Evolutionary conservation across 2,797 vertebrate genomes (phyloP).

Genomic region (Myotis vivesi): DNA sequence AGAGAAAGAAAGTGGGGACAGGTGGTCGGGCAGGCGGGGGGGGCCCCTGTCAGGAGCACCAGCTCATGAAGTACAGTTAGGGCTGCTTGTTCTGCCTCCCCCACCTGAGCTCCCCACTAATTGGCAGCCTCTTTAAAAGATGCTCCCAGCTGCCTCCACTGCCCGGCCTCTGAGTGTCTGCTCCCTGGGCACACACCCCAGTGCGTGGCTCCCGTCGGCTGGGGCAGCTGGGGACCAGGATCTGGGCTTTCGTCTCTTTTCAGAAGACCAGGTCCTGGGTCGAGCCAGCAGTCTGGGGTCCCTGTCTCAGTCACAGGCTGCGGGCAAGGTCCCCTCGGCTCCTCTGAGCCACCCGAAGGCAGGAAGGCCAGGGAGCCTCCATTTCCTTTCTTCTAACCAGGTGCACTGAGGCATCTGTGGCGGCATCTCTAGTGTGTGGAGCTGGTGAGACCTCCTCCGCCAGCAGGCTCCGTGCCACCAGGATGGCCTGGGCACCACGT

Average conservation of each 20-base stretch:
- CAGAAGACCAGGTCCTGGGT: background rate
- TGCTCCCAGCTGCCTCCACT: background rate
- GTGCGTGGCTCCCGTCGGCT: background rate
- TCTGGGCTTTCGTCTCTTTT: background rate
- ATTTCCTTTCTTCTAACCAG: background rate
- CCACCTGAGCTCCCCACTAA: background rate
- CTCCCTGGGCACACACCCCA: background rate
- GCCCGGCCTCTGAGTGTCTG: background rate
- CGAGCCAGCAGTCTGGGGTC: background rate
- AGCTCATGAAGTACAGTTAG: conserved; percentile 28
- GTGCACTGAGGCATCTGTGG: accelerated
- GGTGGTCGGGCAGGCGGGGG: accelerated
- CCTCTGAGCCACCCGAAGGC: background rate
- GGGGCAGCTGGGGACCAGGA: background rate
- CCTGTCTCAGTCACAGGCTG: background rate
- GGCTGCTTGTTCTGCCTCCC: background rate
- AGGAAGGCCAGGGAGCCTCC: background rate
- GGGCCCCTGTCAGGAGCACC: background rate
- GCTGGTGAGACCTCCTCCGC: background rate
- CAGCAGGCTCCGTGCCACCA: background rate
- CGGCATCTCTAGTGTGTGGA: background rate
- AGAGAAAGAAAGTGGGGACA: background rate
- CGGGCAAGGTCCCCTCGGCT: background rate
- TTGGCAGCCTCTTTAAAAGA: background rate
- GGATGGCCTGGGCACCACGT: background rate